Conservation (phyloP, 2,888 invertebrate species). For the Spilosoma lubricipeda region DNA sequence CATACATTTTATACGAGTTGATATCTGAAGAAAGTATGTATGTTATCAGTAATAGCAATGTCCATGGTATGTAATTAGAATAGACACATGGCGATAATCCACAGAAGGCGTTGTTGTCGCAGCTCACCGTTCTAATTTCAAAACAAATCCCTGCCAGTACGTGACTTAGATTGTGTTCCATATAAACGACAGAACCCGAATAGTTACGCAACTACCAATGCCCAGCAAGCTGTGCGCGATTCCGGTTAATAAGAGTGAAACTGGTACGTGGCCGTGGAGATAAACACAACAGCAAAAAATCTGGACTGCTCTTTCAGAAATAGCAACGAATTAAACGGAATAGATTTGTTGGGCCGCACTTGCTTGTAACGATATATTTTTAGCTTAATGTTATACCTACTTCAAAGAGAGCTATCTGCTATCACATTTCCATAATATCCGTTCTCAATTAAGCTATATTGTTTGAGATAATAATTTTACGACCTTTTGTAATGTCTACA, state of each 20-base stretch:
- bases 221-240: conserved; percentile 57
- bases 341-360: conserved; percentile 9
- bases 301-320: conserved; percentile 47
- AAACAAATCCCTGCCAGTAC: conserved; percentile 84
- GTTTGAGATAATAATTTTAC: conserved; percentile 38
- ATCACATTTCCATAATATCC: conserved; percentile 27
- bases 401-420: conserved; percentile 34
- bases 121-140: conserved; percentile 82
- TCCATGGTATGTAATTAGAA: conserved; percentile 68
- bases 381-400: conserved; percentile 13
- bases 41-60: conserved; percentile 17
- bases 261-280: conserved; percentile 63
- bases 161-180: conserved; percentile 83
- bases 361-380: conserved; percentile 21
- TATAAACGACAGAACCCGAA: conserved; percentile 75
- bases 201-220: conserved; percentile 55
- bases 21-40: neutral
- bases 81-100: conserved; percentile 80
- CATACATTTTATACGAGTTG: neutral
- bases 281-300: conserved; percentile 51
- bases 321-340: conserved; percentile 43
- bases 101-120: conserved; percentile 78
- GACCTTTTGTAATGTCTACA: conserved; percentile 46
- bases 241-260: conserved; percentile 77
- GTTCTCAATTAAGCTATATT: conserved; percentile 38